These are phyloP conservation scores for Drosophila tripunctata DNA, from an alignment of 2,888 invertebrate genomes.

Conservation along the genomic window DNA sequence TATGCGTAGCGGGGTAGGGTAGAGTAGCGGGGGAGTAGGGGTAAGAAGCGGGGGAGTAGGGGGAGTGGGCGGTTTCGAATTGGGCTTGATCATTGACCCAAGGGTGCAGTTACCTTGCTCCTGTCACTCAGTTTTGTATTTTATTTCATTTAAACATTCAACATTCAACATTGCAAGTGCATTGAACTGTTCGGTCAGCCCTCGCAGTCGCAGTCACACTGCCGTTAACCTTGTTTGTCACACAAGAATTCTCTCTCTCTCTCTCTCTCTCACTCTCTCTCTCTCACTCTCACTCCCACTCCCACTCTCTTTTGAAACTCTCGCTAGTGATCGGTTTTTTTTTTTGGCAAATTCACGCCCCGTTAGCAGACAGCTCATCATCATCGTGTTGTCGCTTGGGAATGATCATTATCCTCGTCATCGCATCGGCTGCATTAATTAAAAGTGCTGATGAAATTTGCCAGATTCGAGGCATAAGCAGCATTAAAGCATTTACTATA, in stretches of 20 bases:
- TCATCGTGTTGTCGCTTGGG: no score
- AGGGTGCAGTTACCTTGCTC: slow-evolving; percentile 73
- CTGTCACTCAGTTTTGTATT: slow-evolving; percentile 38
- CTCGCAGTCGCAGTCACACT: slow-evolving; percentile 18
- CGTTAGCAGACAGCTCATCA: slow-evolving; percentile 15
- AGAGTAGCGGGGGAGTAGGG: no score
- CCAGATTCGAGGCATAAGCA: slow-evolving; percentile 66
- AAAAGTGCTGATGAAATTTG: slow-evolving; percentile 78
- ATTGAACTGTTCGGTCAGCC: slow-evolving; percentile 41
- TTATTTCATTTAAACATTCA: slow-evolving; percentile 5
- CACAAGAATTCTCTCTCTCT: slow-evolving; percentile 13
- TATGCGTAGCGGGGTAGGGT: no score
- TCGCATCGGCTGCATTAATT: slow-evolving; percentile 61
- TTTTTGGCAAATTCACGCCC: slow-evolving; percentile 35
- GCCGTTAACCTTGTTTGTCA: slow-evolving; percentile 60
- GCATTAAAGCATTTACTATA: no score
- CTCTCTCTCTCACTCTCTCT: slow-evolving; percentile 2
- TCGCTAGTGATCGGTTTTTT: neutral
- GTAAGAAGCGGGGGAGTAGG: no score
- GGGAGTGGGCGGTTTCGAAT: no score
- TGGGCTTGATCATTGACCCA: slow-evolving; percentile 63
- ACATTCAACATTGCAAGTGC: slow-evolving; percentile 19
- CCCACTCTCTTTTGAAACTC: neutral
- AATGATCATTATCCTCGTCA: slow-evolving; percentile 6
- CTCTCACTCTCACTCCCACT: no score